Evolutionary conservation across 2,888 invertebrate genomes (phyloP).

Genomic region (Aradus depressus): DNA sequence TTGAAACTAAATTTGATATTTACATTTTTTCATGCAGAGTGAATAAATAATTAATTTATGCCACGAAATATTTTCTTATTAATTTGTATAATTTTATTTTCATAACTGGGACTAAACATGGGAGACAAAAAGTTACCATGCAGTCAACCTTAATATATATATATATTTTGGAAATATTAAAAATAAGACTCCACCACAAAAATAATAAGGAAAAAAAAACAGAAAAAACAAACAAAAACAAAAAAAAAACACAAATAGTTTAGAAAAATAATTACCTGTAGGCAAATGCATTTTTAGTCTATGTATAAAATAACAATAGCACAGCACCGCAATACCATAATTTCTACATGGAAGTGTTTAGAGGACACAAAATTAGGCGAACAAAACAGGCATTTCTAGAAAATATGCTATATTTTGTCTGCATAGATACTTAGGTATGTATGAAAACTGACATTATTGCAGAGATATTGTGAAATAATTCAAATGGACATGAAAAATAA

Average conservation of each 20-base stretch:
- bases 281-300: conserved; percentile 27
- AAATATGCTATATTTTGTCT: too few relatives aligned
- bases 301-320: conserved; percentile 20
- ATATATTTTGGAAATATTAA: conserved; percentile 14
- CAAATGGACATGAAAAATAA: too few relatives aligned
- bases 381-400: conserved; percentile 18
- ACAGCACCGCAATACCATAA: conserved; percentile 15
- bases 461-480: too few relatives aligned
- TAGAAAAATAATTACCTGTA: conserved; percentile 19
- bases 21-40: too few relatives aligned
- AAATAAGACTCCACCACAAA: conserved; percentile 15
- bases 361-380: conserved; percentile 17
- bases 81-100: too few relatives aligned
- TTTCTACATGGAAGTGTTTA: conserved; percentile 16
- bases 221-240: not conserved
- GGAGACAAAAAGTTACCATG: conserved; percentile 18
- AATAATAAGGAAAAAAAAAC: conserved; percentile 5
- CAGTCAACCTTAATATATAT: too few relatives aligned
- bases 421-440: too few relatives aligned
- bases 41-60: too few relatives aligned
- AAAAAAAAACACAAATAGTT: conserved; percentile 13
- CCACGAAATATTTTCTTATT: too few relatives aligned
- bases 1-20: too few relatives aligned
- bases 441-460: too few relatives aligned
- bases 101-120: conserved; percentile 15